Percentiles rank a stretch among this genome's conserved stretches.
These are phyloP conservation scores for Brenthis daphne DNA, from an alignment of 2,888 invertebrate species.

Conservation along the genomic window DNA sequence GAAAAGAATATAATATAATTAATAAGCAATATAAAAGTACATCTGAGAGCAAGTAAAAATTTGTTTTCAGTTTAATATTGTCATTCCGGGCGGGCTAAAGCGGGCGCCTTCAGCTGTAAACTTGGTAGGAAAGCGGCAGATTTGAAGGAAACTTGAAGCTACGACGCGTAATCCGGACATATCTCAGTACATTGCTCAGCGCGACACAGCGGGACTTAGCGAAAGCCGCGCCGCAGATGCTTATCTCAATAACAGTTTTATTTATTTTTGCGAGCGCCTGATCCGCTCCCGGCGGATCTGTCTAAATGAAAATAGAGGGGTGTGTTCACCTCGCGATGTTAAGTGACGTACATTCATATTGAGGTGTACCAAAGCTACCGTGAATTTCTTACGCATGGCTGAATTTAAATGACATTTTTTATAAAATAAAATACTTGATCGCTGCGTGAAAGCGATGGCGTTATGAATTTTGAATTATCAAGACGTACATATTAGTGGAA, in stretches of 20 bases:
- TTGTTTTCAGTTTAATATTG: slow-evolving; percentile 40
- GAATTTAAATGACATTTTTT: slow-evolving; percentile 4
- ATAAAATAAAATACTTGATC: not conserved
- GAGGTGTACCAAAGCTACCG: slow-evolving; percentile 23
- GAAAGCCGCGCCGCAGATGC: slow-evolving; percentile 79
- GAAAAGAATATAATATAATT: no score
- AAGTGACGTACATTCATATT: slow-evolving; percentile 37
- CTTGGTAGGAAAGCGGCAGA: slow-evolving; percentile 67
- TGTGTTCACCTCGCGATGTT: slow-evolving; percentile 46
- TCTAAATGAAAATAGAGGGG: slow-evolving; percentile 76
- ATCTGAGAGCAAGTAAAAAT: slow-evolving; percentile 19
- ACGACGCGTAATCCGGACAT: slow-evolving; percentile 76
- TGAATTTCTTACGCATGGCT: slow-evolving; percentile 12
- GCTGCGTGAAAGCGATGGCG: not conserved
- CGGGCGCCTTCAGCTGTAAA: slow-evolving; percentile 71
- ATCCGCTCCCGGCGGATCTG: slow-evolving; percentile 73
- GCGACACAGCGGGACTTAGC: slow-evolving; percentile 80
- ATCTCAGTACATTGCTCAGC: slow-evolving; percentile 79
- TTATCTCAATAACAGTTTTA: slow-evolving; percentile 83
- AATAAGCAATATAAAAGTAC: not conserved
- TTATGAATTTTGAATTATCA: not conserved
- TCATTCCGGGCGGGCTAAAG: slow-evolving; percentile 54
- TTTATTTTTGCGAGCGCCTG: slow-evolving; percentile 80
- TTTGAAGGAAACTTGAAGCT: slow-evolving; percentile 60
- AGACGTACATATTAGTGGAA: not conserved